These are phyloP conservation scores for Salticus scenicus DNA, from an alignment of 2,888 invertebrate species.

Conservation along the genomic window DNA sequence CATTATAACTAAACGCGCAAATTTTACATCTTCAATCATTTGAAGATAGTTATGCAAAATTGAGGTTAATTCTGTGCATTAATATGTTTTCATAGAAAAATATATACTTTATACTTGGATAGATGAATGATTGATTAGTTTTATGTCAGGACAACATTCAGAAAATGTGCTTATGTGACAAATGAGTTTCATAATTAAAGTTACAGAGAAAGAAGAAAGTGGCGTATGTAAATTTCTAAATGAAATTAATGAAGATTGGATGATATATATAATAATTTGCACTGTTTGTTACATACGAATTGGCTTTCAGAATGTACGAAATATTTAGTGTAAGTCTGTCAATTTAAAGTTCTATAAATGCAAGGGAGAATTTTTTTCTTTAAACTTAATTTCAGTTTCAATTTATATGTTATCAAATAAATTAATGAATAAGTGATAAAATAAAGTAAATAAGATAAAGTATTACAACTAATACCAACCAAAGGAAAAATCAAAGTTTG, in stretches of 20 bases:
- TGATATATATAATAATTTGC: background rate
- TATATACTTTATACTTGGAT: background rate
- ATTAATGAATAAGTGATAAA: no score
- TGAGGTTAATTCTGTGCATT: background rate
- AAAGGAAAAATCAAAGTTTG: no score
- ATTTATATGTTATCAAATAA: no score
- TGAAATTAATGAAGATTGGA: background rate
- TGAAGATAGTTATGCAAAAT: background rate
- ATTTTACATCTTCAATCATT: background rate
- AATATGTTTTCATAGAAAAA: background rate
- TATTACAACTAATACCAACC: no score
- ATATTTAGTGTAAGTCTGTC: no score
- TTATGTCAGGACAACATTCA: background rate
- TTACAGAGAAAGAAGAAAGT: background rate
- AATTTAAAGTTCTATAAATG: no score
- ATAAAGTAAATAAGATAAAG: no score
- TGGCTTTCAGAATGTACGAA: no score
- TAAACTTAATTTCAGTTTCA: no score
- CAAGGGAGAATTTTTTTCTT: no score
- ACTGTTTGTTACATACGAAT: background rate
- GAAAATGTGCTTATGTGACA: background rate
- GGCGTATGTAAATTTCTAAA: background rate
- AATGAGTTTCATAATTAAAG: conserved; percentile 1
- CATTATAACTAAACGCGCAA: background rate
- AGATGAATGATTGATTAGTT: conserved; percentile 8